Evolutionary conservation across 2,797 vertebrate species (phyloP).

Genomic region (Chaetodon trifasciatus): DNA sequence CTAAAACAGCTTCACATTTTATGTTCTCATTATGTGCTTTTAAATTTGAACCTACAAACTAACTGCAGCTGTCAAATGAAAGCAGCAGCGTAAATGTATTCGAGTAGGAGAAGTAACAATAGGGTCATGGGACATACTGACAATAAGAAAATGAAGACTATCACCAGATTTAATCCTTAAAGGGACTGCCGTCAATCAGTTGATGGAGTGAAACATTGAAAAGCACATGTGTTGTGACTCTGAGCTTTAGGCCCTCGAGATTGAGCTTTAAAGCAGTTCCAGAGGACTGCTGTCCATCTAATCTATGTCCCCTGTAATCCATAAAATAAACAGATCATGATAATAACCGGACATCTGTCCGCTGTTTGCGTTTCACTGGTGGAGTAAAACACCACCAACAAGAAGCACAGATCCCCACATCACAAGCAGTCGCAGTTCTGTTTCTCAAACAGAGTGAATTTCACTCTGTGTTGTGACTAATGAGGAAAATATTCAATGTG

Average conservation of each 20-base stretch:
- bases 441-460: constrained; percentile 29
- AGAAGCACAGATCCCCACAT: constrained; percentile 46
- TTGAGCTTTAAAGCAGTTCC: constrained; percentile 5
- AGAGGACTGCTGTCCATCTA: background rate
- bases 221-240: background rate
- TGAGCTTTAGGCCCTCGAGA: constrained; percentile 5
- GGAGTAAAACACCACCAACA: constrained; percentile 42
- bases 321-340: constrained; percentile 19
- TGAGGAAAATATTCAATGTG: background rate
- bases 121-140: background rate
- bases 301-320: constrained; percentile 28
- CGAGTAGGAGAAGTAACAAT: background rate
- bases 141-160: background rate
- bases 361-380: constrained; percentile 17
- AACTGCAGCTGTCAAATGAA: background rate
- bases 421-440: background rate
- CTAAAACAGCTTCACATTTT: background rate
- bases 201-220: constrained; percentile 15
- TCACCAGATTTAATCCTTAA: background rate
- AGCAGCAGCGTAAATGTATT: background rate
- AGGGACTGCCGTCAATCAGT: background rate
- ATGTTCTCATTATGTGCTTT: background rate
- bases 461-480: background rate
- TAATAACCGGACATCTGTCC: constrained; percentile 25
- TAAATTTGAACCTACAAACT: background rate